Percentiles rank a stretch among this genome's conserved stretches.
These are phyloP conservation scores for Lagria hirta DNA, from an alignment of 2,888 invertebrate genomes.

Conservation along the genomic window DNA sequence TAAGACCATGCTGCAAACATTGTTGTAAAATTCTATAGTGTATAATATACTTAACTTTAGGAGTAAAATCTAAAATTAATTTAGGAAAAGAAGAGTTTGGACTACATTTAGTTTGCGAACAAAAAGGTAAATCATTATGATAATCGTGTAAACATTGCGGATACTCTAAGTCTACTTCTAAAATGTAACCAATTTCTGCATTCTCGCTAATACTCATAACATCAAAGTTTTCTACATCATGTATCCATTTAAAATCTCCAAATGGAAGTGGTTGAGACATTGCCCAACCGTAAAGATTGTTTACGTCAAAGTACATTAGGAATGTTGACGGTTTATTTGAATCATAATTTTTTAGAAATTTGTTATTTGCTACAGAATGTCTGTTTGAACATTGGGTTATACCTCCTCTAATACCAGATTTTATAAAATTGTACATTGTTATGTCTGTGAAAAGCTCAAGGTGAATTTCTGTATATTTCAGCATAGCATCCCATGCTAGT, in stretches of 20 bases:
- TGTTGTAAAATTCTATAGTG: slow-evolving; percentile 25
- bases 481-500: slow-evolving; percentile 41
- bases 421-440: slow-evolving; percentile 36
- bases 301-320: slow-evolving; percentile 34
- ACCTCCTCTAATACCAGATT: slow-evolving; percentile 39
- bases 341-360: slow-evolving; percentile 30
- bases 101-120: slow-evolving; percentile 11
- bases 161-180: slow-evolving; percentile 50
- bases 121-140: slow-evolving; percentile 28
- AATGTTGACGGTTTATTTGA: slow-evolving; percentile 21
- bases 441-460: slow-evolving; percentile 39
- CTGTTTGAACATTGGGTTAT: slow-evolving; percentile 39
- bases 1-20: slow-evolving; percentile 20
- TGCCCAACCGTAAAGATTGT: slow-evolving; percentile 28
- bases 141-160: slow-evolving; percentile 41
- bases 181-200: slow-evolving; percentile 39
- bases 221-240: slow-evolving; percentile 28
- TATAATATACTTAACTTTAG: slow-evolving; percentile 21
- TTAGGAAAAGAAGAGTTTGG: slow-evolving; percentile 9
- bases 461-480: slow-evolving; percentile 37
- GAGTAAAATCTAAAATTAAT: slow-evolving; percentile 12
- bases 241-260: slow-evolving; percentile 21
- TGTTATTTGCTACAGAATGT: slow-evolving; percentile 40
- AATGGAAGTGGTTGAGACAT: slow-evolving; percentile 33
- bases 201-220: slow-evolving; percentile 21